Base-by-base conservation (phyloP, 1,140 invertebrate genomes). In the Nasonia vitripennis region DNA sequence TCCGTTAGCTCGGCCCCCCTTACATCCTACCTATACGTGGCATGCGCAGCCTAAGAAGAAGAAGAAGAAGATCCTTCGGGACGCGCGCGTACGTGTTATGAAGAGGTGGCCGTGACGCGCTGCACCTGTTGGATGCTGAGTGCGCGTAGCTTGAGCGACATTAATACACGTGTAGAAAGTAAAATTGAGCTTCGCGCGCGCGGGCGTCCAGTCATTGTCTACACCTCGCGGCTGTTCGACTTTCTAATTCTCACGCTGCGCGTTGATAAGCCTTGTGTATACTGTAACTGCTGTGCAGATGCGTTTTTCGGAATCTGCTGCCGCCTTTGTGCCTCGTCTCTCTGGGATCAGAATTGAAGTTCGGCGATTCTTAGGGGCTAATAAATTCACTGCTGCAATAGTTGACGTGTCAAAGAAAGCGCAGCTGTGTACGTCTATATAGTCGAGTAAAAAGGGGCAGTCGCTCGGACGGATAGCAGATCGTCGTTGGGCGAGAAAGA, bases 231-330 rank as follows among this genome's bases (percentile, higher is more conserved):
- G 6, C 6, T 17, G 14, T 55, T 45, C 6, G 41, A 75, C 81
- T 83, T 83, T 83, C 81, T 83, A 83, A 83, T 83, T 83, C 81
- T 83, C 81, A 83, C 81, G 81, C 55, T 77, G n/a, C 5, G 48
- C 71, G 20, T 71, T 71, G 68, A 34, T 34, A 71, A 31, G 67
- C 67, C 11, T 2, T 45, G 7, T 45, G 41, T 11, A 1, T 45
- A 45, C 7, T 45, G 41, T 37, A 37, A 37, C 34, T 37, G 34
- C 34, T 37, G 41, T 45, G 1, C 7, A 45, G 10, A 45, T 10
- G 41, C 41, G 41, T 45, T 45, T 45, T 45, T 45, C 41, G 34
- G 34, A 37, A 37, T 37, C 34, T 37, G 5, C 34, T 37, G 5
- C 5, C 5, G 34, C 34, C 34, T 37, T 37, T 37, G 34, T 37